Base-by-base conservation (phyloP, 2,113 vertebrate species). In the Cnemophilus loriae region DNA sequence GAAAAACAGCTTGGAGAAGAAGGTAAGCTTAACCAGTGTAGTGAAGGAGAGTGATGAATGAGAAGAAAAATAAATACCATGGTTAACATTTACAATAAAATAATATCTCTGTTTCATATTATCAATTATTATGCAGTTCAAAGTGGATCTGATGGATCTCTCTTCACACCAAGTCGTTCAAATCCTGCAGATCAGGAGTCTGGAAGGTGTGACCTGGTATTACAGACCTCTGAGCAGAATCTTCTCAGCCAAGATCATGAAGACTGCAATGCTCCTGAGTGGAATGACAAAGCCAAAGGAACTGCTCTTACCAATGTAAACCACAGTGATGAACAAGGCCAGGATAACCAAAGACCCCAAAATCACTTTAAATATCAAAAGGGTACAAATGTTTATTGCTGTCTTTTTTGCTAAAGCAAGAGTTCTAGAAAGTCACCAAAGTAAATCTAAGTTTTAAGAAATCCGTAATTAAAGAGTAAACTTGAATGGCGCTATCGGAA, bases 1-100 rank as follows among this genome's bases (percentile, higher is more conserved):
- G 96, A 94, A n/a, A 79, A 95, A 44, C 69, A 93, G 35, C 76
- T 86, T 41, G 69, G 91, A 89, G 92, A 28, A 50, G 95, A 97
- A 96, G 47, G 95, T 96, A 56, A 68, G 65, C 67, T 94, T 90
- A 78, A 86, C 26, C 16, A 84, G 8, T 50, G 22, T 44, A 63
- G 55, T 53, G 56, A 81, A 74, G 53, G 33, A 82, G 33, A 26
- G 46, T 12, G 22, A 50, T 73, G 52, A 42, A 86, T 47, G 10
- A 75, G 41, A 50, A 74, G 33, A 47, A 77, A 24, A 87, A 82
- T 11, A 88, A 74, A 27, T 42, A 30, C 37, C 55, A 27, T 46
- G 28, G 27, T 47, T 74, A 86, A 70, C 6, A 47, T 80, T 83
- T 73, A 49, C n/a, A 82, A 8, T 61, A 30, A 82, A 87, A 73